These are phyloP conservation scores for Pygoscelis antarcticus DNA, from an alignment of 2,113 vertebrate genomes.

Conservation along the genomic window DNA sequence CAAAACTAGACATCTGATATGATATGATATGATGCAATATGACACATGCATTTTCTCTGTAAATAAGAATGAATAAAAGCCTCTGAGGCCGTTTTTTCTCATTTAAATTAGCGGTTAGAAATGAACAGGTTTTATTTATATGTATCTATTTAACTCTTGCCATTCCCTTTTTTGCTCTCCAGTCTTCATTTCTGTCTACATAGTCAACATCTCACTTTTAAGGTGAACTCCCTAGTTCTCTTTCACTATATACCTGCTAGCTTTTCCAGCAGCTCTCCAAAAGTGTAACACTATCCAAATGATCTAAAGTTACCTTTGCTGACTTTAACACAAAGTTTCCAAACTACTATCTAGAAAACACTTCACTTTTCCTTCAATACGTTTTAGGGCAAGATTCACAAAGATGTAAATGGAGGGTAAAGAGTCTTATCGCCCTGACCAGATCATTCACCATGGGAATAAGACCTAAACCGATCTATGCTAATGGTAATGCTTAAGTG, in stretches of 20 bases:
- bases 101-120: background rate
- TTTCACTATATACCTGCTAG: background rate
- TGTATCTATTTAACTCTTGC: background rate
- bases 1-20: background rate
- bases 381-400: background rate
- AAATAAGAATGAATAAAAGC: background rate
- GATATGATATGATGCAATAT: background rate
- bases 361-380: background rate
- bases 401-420: background rate
- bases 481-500: background rate
- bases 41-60: background rate
- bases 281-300: background rate
- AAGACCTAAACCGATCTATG: background rate
- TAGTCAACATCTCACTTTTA: too few species aligned
- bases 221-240: background rate
- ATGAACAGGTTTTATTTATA: background rate
- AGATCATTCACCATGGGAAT: background rate
- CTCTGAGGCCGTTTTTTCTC: background rate
- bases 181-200: background rate
- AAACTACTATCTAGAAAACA: background rate
- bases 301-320: background rate
- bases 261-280: background rate
- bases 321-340: background rate
- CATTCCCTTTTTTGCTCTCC: background rate
- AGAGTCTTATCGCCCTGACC: background rate